A percentile compares a stretch with the other conserved stretches of the same genome.
These are phyloP conservation scores for Ophion obscuratus DNA, from an alignment of 2,888 invertebrate species.

Conservation along the genomic window DNA sequence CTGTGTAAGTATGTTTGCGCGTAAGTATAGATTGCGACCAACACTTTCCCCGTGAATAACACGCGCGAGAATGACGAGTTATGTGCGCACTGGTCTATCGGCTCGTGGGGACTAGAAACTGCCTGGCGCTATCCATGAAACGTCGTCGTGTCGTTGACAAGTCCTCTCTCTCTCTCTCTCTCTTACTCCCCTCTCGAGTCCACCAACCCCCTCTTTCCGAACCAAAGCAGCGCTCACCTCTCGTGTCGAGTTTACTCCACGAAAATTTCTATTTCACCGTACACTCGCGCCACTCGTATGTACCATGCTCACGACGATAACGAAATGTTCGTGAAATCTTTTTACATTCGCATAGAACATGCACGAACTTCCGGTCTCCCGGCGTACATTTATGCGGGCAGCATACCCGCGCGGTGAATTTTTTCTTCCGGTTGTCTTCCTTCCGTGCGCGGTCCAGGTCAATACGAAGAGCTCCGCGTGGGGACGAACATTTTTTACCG, in stretches of 20 bases:
- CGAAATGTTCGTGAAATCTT: neutral
- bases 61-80: constrained; percentile 37
- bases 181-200: constrained; percentile 36
- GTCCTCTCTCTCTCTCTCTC: constrained; percentile 50
- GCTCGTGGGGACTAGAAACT: constrained; percentile 73
- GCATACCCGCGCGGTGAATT: neutral
- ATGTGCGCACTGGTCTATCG: constrained; percentile 59
- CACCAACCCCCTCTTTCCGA: constrained; percentile 8
- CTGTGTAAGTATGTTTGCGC: constrained; percentile 2
- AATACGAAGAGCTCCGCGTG: neutral
- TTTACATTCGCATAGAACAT: neutral
- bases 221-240: constrained; percentile 43
- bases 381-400: neutral
- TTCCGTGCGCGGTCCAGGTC: neutral
- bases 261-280: constrained; percentile 23
- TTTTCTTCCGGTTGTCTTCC: no score
- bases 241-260: constrained; percentile 33
- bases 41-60: constrained; percentile 61
- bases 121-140: constrained; percentile 74
- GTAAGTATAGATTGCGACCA: constrained; percentile 5
- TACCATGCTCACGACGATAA: neutral
- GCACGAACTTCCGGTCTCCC: no score
- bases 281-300: neutral
- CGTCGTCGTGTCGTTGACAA: constrained; percentile 73
- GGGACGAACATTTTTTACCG: neutral